Percentiles rank a stretch among this genome's conserved stretches.
Evolutionary conservation across 2,113 vertebrate species (phyloP).

Genomic region (Mixornis gularis): DNA sequence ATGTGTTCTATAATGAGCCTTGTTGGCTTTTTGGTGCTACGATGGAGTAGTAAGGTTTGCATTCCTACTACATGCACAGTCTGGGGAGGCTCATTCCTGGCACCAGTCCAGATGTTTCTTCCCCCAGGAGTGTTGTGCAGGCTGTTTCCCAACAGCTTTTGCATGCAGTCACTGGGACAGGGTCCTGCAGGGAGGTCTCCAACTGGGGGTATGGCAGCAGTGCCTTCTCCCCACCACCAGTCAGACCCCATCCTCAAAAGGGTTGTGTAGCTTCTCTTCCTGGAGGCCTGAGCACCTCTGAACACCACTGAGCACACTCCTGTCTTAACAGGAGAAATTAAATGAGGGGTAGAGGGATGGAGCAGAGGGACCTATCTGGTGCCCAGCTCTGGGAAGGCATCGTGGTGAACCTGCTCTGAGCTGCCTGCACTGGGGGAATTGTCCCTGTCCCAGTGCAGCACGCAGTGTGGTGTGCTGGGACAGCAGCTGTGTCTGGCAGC

Average conservation of each 20-base stretch:
- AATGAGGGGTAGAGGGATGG: neutral
- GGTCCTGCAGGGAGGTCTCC: neutral
- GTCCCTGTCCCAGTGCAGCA: neutral
- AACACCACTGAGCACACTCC: too few relatives aligned
- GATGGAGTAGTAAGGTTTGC: neutral
- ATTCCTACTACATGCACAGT: neutral
- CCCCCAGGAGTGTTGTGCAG: neutral
- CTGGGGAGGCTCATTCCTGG: neutral
- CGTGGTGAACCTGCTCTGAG: accelerated
- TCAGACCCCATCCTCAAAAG: neutral
- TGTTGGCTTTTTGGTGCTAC: conserved; percentile 15
- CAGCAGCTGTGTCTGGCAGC: conserved; percentile 13
- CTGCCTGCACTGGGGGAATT: neutral
- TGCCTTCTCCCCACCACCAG: neutral
- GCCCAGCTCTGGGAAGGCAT: neutral
- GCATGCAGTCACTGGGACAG: accelerated
- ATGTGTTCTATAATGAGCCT: neutral
- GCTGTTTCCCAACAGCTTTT: neutral
- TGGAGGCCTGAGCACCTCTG: neutral
- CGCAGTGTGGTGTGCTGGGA: neutral
- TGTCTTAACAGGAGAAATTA: neutral
- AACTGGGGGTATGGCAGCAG: accelerated
- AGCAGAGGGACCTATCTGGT: neutral
- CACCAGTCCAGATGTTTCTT: accelerated
- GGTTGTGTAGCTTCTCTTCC: neutral